Base-by-base conservation (phyloP, 2,888 invertebrate genomes). In the Cosmorhoe ocellata region DNA sequence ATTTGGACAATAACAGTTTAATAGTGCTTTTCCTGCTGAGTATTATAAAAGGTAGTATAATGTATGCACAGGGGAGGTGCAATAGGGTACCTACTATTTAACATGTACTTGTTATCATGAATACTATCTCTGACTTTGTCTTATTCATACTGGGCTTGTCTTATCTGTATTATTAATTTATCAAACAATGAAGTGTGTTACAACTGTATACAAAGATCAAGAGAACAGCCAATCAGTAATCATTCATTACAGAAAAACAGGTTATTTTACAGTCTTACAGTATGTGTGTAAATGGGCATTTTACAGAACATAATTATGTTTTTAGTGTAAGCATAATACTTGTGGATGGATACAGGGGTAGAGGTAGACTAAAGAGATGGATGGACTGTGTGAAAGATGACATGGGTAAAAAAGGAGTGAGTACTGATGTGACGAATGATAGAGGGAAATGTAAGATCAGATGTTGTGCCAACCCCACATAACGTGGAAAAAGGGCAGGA, bases 161-260 rank as follows among this genome's bases (percentile, higher is more conserved):
- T 66, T 66, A 69, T 68, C 64, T 60, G 46, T 44, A 49, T 39
- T 44, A 61, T 22, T 37, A 33, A 28, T 53, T 55, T 58, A 64
- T 59, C 59, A 57, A 58, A 48, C 40, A 53, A 59, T 47, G 46
- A 48, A 24, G 40, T 55, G 33, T 50, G 41, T 56, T 46, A 57
- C 43, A 41, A 34, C 31, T 4, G 7, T 3, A n/a, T 43, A 27
- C n/a, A 9, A 1, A 30, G n/a, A 26, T 11, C 3, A 30, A 31
- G 37, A 22, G 24, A 24, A 41, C 10, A 2, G 32, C n/a, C 7
- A 39, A 18, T 24, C 7, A 24, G 24, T 7, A 24, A 24, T 6
- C 7, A 24, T 3, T 24, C 6, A 24, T 5, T 7, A 24, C 24
- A 24, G 2, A 7, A 6, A 24, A 24, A 24, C 7, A 24, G 24